phyloP scores from a whole-genome alignment of 2,888 invertebrate genomes.

The Theristus sp. region DNA sequence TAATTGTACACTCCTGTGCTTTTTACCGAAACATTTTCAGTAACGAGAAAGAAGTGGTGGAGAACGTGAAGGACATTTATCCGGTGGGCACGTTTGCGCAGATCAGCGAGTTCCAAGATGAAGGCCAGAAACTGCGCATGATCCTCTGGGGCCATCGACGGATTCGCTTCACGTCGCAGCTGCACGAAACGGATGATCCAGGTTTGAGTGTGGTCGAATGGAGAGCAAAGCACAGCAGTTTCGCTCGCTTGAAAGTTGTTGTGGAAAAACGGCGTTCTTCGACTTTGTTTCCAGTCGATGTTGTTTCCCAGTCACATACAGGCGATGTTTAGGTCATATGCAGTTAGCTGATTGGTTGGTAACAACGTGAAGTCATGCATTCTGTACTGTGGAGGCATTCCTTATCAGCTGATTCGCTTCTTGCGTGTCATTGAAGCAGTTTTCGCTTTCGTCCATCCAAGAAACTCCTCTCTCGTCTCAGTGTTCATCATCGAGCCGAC shows the following conservation, averaged over 20 bases:
- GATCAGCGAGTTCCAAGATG: conserved; percentile 87
- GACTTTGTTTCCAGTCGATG: no score
- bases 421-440: no score
- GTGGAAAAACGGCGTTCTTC: no score
- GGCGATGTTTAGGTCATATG: no score
- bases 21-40: conserved; percentile 28
- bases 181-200: neutral
- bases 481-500: no score
- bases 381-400: no score
- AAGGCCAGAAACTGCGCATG: conserved; percentile 66
- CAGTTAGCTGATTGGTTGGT: no score
- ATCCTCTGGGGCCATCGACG: conserved; percentile 86
- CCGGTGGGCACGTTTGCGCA: conserved; percentile 86
- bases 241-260: neutral
- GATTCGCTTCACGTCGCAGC: conserved; percentile 6
- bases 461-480: no score
- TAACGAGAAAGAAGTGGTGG: conserved; percentile 65
- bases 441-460: no score
- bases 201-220: neutral
- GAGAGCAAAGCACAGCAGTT: neutral
- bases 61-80: conserved; percentile 64
- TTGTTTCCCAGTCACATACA: no score
- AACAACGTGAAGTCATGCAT: no score
- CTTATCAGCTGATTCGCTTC: no score
- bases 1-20: neutral